Percentiles rank a stretch among this genome's conserved stretches.
Conservation (phyloP, 2,888 invertebrate genomes). For the Sclerodermus sp. region DNA sequence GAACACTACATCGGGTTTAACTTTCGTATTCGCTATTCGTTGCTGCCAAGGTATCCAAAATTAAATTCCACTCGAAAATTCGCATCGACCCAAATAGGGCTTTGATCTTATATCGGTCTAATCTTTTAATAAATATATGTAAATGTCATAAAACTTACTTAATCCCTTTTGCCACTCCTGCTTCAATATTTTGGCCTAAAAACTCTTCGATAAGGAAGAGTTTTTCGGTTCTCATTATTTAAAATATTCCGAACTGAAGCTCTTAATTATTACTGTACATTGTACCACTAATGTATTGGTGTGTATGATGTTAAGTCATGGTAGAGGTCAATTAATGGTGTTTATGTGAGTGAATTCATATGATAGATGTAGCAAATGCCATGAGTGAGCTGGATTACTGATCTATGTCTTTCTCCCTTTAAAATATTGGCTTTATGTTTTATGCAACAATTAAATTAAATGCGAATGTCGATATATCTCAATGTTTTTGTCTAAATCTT, state of each 20-base stretch:
- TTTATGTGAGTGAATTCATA: too few species aligned
- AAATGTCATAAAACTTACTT: background rate
- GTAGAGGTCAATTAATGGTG: too few species aligned
- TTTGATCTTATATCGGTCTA: background rate
- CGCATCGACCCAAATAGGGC: too few species aligned
- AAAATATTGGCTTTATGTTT: background rate
- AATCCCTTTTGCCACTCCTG: background rate
- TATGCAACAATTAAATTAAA: background rate
- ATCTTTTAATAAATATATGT: background rate
- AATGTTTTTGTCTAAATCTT: background rate
- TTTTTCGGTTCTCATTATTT: too few species aligned
- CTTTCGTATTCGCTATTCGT: slow-evolving; percentile 19
- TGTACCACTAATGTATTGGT: too few species aligned
- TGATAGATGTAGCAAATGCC: too few species aligned
- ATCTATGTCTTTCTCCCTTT: background rate
- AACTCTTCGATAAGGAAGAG: background rate
- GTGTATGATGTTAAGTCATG: too few species aligned
- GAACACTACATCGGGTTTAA: slow-evolving; percentile 24
- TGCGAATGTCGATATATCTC: background rate
- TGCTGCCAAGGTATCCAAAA: slow-evolving; percentile 16
- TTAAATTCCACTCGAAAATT: background rate
- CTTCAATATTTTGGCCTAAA: background rate
- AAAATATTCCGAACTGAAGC: too few species aligned
- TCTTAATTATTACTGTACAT: too few species aligned
- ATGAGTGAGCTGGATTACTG: too few species aligned